Evolutionary conservation across 2,797 vertebrate genomes (phyloP).

Genomic region (Chelon labrosus): DNA sequence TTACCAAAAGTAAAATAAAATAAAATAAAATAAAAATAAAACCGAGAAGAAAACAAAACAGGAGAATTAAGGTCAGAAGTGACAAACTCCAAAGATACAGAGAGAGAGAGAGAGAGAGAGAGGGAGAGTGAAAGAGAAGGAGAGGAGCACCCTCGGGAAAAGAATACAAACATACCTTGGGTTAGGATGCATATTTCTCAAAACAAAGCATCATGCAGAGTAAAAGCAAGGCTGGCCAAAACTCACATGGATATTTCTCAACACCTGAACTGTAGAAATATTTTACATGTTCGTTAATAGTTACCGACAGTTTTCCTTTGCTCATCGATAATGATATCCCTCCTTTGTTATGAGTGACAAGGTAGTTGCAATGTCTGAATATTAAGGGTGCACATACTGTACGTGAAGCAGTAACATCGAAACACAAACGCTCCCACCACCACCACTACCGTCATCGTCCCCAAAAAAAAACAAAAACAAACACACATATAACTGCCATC

Average conservation of each 20-base stretch:
- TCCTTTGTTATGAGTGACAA: conserved; percentile 30
- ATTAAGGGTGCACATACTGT: conserved; percentile 26
- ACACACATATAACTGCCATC: conserved; percentile 8
- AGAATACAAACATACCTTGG: conserved; percentile 80
- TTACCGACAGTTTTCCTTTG: conserved; percentile 37
- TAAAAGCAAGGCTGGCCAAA: conserved; percentile 84
- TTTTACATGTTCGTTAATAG: conserved; percentile 77
- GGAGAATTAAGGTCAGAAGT: conserved; percentile 74
- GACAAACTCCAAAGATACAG: conserved; percentile 74
- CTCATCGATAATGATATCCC: conserved; percentile 30
- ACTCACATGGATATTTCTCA: conserved; percentile 79
- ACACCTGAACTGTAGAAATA: conserved; percentile 79
- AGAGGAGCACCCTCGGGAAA: conserved; percentile 66
- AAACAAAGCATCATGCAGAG: conserved; percentile 89
- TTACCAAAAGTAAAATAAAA: conserved; percentile 56
- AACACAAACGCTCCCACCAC: not conserved
- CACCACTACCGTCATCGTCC: not conserved
- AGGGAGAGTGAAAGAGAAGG: conserved; percentile 28
- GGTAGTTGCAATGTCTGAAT: conserved; percentile 35
- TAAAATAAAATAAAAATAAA: conserved; percentile 43
- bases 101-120: conserved; percentile 42
- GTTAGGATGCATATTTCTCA: conserved; percentile 83
- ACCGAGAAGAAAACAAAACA: conserved; percentile 44
- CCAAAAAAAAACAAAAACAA: not conserved
- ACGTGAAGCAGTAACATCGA: conserved; percentile 42